phyloP scores from a whole-genome alignment of 1,140 invertebrate species.

The Probaryconus sp. region DNA sequence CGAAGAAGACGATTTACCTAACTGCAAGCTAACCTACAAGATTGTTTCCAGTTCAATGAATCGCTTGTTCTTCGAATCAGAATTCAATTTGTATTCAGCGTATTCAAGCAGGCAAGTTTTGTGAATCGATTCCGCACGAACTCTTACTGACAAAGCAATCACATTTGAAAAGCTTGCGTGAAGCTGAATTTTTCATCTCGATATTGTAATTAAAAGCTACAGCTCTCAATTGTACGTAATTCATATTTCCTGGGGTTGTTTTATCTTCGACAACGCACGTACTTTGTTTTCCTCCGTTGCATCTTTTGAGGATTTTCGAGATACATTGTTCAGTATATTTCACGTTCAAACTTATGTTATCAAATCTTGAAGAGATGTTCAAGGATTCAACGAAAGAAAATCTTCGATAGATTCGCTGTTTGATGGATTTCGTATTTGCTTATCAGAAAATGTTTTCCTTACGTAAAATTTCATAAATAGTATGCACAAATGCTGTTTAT shows the following conservation, averaged over 20 bases:
- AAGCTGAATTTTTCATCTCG: constrained; percentile 51
- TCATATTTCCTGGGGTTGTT: constrained; percentile 10
- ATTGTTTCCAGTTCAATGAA: constrained; percentile 58
- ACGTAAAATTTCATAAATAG: not conserved
- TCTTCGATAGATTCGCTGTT: not conserved
- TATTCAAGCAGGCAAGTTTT: constrained; percentile 58
- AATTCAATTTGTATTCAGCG: constrained; percentile 59
- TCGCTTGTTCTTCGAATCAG: constrained; percentile 60
- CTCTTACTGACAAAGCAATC: constrained; percentile 56
- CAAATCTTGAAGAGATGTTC: not conserved
- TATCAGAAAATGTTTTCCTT: not conserved
- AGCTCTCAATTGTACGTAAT: constrained; percentile 32
- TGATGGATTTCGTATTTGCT: not conserved
- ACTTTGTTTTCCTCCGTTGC: not conserved
- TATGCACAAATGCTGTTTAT: no score
- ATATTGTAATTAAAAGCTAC: constrained; percentile 48
- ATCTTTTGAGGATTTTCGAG: not conserved
- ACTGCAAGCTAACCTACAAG: constrained; percentile 54
- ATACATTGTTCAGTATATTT: not conserved
- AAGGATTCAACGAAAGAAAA: not conserved
- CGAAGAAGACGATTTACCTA: constrained; percentile 51
- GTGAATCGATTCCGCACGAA: constrained; percentile 58
- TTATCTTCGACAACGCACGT: not conserved
- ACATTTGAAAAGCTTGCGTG: constrained; percentile 49
- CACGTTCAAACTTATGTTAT: not conserved